A percentile compares a stretch with the other conserved stretches of the same genome.
phyloP scores from a whole-genome alignment of 2,797 vertebrate species.

The Podarcis lilfordi region DNA sequence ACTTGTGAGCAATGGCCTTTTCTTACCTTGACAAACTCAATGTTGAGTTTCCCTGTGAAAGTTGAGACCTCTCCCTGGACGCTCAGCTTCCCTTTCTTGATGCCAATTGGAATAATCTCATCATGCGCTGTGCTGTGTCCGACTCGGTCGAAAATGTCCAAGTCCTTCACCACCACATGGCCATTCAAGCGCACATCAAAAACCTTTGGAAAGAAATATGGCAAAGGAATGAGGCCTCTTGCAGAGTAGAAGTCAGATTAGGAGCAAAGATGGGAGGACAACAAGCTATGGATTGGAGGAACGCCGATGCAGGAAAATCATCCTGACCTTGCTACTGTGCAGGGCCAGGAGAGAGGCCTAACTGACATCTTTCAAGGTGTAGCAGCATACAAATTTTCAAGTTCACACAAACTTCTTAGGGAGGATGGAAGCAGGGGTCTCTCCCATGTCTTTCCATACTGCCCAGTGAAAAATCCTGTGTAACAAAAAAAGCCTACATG shows the following conservation, averaged over 20 bases:
- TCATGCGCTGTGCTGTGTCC: slow-evolving; percentile 98
- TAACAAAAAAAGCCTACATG: background rate
- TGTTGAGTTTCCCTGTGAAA: slow-evolving; percentile 93
- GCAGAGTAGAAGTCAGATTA: slow-evolving; percentile 29
- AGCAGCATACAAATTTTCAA: background rate
- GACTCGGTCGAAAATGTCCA: slow-evolving; percentile 98
- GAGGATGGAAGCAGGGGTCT: background rate
- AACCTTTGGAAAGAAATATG: slow-evolving; percentile 78
- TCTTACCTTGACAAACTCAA: slow-evolving; percentile 97
- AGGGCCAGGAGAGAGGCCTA: background rate
- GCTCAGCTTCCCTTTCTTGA: slow-evolving; percentile 94
- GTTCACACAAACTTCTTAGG: background rate
- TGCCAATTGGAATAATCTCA: slow-evolving; percentile 93
- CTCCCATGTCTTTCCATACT: background rate
- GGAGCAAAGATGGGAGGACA: too few relatives aligned
- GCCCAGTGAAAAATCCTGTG: background rate
- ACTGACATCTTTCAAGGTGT: too few relatives aligned
- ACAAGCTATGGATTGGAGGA: too few relatives aligned
- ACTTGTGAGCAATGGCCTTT: slow-evolving; percentile 19
- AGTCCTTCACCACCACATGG: slow-evolving; percentile 95
- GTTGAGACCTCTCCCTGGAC: slow-evolving; percentile 96
- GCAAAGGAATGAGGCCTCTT: background rate
- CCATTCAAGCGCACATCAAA: slow-evolving; percentile 97
- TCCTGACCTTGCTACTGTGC: background rate
- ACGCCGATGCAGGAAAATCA: too few relatives aligned